Base-by-base conservation (phyloP, 2,888 invertebrate genomes). In the Pyrrhopygopsis socrates region DNA sequence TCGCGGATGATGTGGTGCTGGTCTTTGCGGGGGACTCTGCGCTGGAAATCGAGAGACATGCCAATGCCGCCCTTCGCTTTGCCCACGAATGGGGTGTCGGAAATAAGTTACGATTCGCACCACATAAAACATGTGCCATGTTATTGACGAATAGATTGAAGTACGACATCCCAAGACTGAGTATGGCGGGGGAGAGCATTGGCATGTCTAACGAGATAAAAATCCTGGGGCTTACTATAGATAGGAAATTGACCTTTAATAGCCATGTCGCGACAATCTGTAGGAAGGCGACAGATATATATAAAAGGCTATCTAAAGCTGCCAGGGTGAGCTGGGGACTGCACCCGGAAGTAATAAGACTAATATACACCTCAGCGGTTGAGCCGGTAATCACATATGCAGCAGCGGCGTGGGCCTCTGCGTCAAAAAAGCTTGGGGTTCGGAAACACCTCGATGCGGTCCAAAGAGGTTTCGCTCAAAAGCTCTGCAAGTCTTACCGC, bases 381-480 rank as follows among this genome's bases (percentile, higher is more conserved):
- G 79, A 79, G 13, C 79, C 79, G 1, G 20, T 79, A 0, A 27
- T 71, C 2, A 15, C 60, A 22, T 79, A 79, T n/a, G 79, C 79
- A 13, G 38, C 70, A 1, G 27, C 34, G 6, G 70, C 29, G 2
- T 79, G 79, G 79, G 70, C 58, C 2, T 60, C 45, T 2, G 50
- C 77, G 3, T 34, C 60, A 0, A 24, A 15, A 22, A 74, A 74
- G 20, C 60, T 74, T 5, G 58, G 60, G 5, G 27, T 60, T 0
- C 4, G 5, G 0, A 90, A 81, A 13, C 15, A 76, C 8, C 65
- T 90, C 0, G n/a, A 54, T 3, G 3, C 70, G 0, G 70, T 87
- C 0, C 90, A 91, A 24, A 45, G 88, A 1, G 78, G 87, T 0
- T 76, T 89, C 2, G 88, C 81, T 0, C 88, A 87, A 20, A 91